Evolutionary conservation across 2,797 vertebrate species (phyloP).

Genomic region (Otolemur crassicaudatus): DNA sequence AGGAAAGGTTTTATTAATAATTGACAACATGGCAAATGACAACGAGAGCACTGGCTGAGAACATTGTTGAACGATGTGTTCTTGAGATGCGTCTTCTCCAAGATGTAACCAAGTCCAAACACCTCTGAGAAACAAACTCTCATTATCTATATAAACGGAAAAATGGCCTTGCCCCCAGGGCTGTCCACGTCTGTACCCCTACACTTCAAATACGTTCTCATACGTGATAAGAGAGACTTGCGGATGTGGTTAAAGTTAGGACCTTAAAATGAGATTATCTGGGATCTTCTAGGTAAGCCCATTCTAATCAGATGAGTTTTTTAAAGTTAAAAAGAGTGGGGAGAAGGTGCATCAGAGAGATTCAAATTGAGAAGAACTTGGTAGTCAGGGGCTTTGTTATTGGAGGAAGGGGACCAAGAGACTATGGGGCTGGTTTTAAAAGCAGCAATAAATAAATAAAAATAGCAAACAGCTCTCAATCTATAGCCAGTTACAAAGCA

Average conservation of each 20-base stretch:
- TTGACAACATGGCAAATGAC: background rate
- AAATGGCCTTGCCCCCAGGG: background rate
- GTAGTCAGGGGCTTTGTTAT: background rate
- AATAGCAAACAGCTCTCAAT: background rate
- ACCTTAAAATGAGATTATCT: background rate
- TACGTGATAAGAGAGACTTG: background rate
- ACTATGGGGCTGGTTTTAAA: background rate
- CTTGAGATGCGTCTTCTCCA: background rate
- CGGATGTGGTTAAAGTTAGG: background rate
- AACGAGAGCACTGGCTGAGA: background rate
- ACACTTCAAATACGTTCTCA: background rate
- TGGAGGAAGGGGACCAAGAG: background rate
- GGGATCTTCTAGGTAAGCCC: background rate
- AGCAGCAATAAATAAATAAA: background rate
- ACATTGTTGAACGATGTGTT: background rate
- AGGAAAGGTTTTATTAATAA: background rate
- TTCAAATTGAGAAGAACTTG: background rate
- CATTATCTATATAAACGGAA: background rate
- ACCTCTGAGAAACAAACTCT: background rate
- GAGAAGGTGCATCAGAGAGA: background rate
- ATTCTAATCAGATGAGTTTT: background rate
- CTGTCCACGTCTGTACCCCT: background rate
- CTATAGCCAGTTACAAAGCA: background rate
- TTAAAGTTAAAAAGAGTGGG: background rate
- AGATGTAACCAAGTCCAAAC: background rate